phyloP scores from a whole-genome alignment of 2,797 vertebrate species.

The Anisognathus igniventris region DNA sequence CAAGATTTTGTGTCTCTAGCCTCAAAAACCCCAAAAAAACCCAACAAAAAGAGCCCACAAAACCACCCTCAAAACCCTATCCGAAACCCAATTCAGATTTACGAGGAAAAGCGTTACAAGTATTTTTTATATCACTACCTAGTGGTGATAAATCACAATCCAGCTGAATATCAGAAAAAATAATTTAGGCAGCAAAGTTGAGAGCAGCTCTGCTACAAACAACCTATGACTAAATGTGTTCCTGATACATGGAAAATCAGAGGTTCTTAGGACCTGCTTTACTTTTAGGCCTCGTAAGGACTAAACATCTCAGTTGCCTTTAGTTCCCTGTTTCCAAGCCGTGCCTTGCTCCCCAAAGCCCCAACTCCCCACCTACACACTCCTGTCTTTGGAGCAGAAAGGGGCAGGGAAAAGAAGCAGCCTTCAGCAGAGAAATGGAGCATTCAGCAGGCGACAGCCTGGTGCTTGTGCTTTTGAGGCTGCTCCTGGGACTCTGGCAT shows the following conservation, averaged over 20 bases:
- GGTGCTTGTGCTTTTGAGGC: neutral
- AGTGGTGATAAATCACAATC: neutral
- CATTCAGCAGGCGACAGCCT: constrained; percentile 10
- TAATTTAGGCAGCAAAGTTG: neutral
- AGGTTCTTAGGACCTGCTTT: neutral
- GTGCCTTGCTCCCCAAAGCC: neutral
- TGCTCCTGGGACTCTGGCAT: constrained; percentile 21
- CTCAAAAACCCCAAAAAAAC: neutral
- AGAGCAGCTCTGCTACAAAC: neutral
- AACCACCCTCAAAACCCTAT: neutral
- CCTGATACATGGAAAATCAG: neutral
- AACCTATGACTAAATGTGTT: neutral
- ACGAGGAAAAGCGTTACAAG: neutral
- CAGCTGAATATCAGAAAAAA: neutral
- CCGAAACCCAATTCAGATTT: neutral
- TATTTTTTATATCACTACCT: neutral
- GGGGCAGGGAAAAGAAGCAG: neutral
- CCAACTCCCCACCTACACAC: neutral
- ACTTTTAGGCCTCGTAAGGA: neutral
- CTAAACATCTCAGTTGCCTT: neutral
- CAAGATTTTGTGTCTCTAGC: neutral
- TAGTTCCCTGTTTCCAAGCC: neutral
- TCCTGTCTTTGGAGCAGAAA: neutral
- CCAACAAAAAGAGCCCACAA: neutral
- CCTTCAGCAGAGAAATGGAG: neutral